Base-by-base conservation (phyloP, 2,888 invertebrate genomes). In the Phortica magna region DNA sequence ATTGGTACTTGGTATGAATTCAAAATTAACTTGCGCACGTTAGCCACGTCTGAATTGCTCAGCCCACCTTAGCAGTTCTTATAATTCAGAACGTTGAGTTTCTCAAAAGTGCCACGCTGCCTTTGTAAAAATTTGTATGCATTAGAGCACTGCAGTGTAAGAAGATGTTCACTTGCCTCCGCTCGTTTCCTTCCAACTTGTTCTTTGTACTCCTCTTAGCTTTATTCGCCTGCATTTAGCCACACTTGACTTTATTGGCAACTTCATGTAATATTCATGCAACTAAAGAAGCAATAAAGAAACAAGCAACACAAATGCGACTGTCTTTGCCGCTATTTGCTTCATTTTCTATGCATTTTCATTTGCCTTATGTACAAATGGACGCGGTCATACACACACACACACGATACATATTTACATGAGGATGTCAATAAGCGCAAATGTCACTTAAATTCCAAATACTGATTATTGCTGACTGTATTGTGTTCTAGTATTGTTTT, bases 1-100 rank as follows among this genome's bases (percentile, higher is more conserved):
- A 89, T 89, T 88, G 90, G 87, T 89, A 88, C 90, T 90, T 90
- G 88, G 83, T 87, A 90, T 91, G 91, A 90, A 91, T 91, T 85
- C 89, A 84, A 87, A 90, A 90, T 90, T 84, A 83, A 82, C 78
- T 79, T 77, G 31, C 31, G 31, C 31, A 31, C 31, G 31, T 7
- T 14, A 71, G 7, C 17, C 53, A 87, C 79, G 84, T 79, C 31
- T 31, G 31, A 31, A 31, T 31, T 31, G 31, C 31, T 80, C 80
- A 72, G 85, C 88, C 84, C 31, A 82, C 79, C 82, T 83, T 84
- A 22, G 55, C 39, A 59, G 55, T 12, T 7, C 14, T 22, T 22
- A 7, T 17, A 61, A 22, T 22, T 22, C 61, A 31, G 31, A 31
- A 31, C 31, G 31, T 31, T 31, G 31, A 31, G 7, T 10, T 19